phyloP scores from a whole-genome alignment of 2,797 vertebrate genomes.

The Sebastes hubbsi region DNA sequence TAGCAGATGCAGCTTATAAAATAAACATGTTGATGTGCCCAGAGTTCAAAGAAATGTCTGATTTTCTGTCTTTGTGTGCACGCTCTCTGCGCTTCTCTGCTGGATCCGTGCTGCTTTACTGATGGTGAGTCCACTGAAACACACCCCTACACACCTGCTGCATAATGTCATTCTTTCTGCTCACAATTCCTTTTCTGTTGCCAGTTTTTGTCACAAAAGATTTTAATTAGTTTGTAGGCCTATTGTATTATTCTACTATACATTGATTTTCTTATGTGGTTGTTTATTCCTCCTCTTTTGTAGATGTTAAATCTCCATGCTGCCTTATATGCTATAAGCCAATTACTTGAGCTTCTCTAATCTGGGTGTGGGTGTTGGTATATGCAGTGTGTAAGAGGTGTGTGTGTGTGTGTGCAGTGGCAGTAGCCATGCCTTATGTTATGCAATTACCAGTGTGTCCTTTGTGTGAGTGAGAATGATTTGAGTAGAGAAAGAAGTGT shows the following conservation, averaged over 20 bases:
- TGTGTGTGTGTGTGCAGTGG: conserved; percentile 12
- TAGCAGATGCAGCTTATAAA: conserved; percentile 12
- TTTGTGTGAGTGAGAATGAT: not conserved
- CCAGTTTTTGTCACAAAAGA: not conserved
- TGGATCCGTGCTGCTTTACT: conserved; percentile 44
- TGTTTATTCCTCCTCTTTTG: conserved; percentile 40
- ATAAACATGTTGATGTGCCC: not conserved
- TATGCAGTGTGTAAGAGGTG: conserved; percentile 22
- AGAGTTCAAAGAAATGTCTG: conserved; percentile 17
- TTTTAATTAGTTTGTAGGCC: not conserved
- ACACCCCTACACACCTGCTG: not conserved
- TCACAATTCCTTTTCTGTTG: not conserved
- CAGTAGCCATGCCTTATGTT: conserved; percentile 3
- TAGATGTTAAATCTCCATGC: conserved; percentile 60
- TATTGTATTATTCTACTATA: not conserved
- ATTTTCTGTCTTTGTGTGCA: conserved; percentile 32
- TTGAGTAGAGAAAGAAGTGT: not conserved
- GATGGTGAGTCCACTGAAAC: conserved; percentile 69
- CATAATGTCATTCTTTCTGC: not conserved
- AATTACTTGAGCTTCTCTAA: conserved; percentile 75
- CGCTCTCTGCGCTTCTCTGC: conserved; percentile 10
- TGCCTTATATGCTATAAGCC: conserved; percentile 65
- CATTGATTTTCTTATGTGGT: not conserved
- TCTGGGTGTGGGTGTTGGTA: conserved; percentile 48
- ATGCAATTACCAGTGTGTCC: conserved; percentile 19